phyloP scores from a whole-genome alignment of 2,113 vertebrate genomes.

The Chionodraco myersi region DNA sequence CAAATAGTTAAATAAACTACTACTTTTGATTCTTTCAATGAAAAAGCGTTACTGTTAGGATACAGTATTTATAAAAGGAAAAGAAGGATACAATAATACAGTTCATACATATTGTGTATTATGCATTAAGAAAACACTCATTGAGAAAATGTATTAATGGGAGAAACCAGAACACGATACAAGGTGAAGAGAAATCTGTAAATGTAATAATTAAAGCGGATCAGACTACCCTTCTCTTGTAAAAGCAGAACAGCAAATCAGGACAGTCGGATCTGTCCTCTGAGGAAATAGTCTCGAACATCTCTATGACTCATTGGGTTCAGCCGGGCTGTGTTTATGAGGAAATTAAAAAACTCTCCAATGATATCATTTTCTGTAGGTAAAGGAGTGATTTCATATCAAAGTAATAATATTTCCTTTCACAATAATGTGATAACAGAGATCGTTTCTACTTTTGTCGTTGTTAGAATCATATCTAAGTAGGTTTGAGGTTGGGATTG shows the following conservation, averaged over 20 bases:
- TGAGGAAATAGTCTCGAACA: slow-evolving; percentile 35
- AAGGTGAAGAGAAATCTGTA: not conserved
- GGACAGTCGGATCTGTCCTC: slow-evolving; percentile 9
- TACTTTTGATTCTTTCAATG: no score
- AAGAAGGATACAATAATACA: not conserved
- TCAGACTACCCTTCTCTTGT: not conserved
- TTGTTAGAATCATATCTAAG: not conserved
- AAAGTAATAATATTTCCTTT: slow-evolving; percentile 23
- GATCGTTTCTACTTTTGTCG: not conserved
- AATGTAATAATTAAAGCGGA: slow-evolving; percentile 3
- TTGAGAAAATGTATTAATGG: not conserved
- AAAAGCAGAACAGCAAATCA: not conserved
- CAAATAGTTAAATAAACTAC: no score
- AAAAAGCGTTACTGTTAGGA: not conserved
- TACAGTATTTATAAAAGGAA: not conserved
- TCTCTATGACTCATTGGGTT: slow-evolving; percentile 23
- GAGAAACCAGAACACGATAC: not conserved
- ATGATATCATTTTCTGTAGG: not conserved
- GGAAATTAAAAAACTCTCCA: not conserved
- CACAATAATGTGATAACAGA: slow-evolving; percentile 13
- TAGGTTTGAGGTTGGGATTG: not conserved
- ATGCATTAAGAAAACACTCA: not conserved
- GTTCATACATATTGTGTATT: not conserved
- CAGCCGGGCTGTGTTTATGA: not conserved
- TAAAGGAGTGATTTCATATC: slow-evolving; percentile 32